These are phyloP conservation scores for Trididemnum nubilum DNA, from an alignment of 23 tunicate genomes.

Conservation along the genomic window DNA sequence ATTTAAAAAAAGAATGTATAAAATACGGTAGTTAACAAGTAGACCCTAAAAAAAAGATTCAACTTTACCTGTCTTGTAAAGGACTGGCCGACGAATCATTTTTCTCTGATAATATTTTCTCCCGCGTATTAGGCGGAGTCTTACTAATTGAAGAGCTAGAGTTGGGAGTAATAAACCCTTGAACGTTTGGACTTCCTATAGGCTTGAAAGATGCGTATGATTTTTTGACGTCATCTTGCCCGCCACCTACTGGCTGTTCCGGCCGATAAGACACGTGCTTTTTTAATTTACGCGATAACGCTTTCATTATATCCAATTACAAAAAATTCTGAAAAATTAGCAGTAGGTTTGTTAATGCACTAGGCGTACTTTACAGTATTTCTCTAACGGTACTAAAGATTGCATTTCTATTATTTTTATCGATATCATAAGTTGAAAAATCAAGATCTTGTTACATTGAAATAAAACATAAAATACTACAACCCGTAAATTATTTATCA, in stretches of 20 bases:
- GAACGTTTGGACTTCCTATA: not conserved
- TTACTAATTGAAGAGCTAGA: not conserved
- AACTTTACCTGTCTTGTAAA: not conserved
- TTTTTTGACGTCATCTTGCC: not conserved
- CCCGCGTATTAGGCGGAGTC: not conserved
- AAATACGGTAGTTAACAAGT: too few species aligned
- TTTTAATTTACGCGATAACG: not conserved
- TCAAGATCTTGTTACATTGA: too few species aligned
- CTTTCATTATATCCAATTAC: not conserved
- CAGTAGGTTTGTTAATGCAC: too few species aligned
- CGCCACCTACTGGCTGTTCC: not conserved
- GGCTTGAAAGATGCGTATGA: not conserved
- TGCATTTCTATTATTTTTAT: too few species aligned
- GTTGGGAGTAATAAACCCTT: not conserved
- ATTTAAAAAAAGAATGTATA: too few species aligned
- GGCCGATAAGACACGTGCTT: not conserved
- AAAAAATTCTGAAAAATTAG: too few species aligned
- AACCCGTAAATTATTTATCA: too few species aligned
- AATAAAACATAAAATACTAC: too few species aligned
- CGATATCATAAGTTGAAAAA: too few species aligned
- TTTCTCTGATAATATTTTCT: not conserved
- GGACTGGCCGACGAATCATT: not conserved
- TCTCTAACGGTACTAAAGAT: too few species aligned
- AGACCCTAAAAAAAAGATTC: too few species aligned
- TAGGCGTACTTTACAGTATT: too few species aligned